A percentile compares a stretch with the other conserved stretches of the same genome.
These are phyloP conservation scores for Proteles cristata DNA, from an alignment of 2,113 vertebrate species.

Conservation along the genomic window DNA sequence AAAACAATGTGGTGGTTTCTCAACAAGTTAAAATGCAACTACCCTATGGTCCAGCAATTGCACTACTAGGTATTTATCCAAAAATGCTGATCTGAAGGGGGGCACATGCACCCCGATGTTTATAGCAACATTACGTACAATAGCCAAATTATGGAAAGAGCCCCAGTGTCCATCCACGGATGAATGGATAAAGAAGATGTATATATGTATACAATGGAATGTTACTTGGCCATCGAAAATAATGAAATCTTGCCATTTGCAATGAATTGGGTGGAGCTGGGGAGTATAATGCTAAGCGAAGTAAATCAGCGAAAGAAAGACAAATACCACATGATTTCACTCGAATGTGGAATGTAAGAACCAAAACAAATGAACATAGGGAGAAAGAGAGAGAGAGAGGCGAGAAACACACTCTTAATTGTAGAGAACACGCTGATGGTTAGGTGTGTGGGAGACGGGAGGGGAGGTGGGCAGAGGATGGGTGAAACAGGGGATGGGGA, in stretches of 20 bases:
- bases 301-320: background rate
- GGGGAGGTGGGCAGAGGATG: background rate
- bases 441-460: background rate
- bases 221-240: background rate
- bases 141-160: background rate
- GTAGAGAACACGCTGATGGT: background rate
- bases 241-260: background rate
- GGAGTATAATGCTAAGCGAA: background rate
- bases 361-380: background rate
- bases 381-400: background rate
- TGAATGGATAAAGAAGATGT: background rate
- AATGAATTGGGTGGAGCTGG: background rate
- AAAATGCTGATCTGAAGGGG: background rate
- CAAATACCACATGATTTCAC: background rate
- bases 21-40: background rate
- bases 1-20: background rate
- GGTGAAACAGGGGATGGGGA: background rate
- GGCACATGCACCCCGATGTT: background rate
- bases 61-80: background rate
- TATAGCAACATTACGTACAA: background rate
- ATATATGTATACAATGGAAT: background rate
- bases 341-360: background rate
- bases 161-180: background rate
- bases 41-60: background rate
- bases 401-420: background rate